Evolutionary conservation across 2,797 vertebrate species (phyloP).

Genomic region (Pelodytes ibericus): DNA sequence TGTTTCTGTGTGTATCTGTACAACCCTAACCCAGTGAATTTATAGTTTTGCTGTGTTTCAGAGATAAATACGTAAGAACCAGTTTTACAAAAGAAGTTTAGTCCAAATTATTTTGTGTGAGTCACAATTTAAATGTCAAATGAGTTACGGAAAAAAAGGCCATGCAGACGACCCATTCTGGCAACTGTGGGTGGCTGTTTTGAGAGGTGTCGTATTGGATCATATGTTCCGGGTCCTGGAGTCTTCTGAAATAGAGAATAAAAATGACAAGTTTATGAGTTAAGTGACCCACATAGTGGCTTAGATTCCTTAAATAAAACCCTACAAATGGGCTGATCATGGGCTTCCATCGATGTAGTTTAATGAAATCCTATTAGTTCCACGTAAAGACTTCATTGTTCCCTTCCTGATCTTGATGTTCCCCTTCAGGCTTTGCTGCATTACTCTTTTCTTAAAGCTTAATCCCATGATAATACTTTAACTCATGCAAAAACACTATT

Average conservation of each 20-base stretch:
- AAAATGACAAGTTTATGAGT: conserved; percentile 14
- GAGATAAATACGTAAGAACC: not conserved
- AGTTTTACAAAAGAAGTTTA: conserved; percentile 19
- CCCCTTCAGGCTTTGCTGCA: conserved; percentile 11
- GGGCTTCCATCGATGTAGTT: conserved; percentile 1
- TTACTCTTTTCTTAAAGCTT: not conserved
- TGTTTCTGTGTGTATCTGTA: no score
- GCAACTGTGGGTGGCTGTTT: conserved; percentile 57
- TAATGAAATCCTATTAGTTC: conserved; percentile 22
- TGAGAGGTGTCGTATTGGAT: conserved; percentile 63
- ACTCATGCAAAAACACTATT: not conserved
- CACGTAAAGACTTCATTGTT: conserved; percentile 11
- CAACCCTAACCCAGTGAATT: not conserved
- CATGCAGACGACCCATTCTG: conserved; percentile 62
- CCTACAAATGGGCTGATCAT: conserved; percentile 18
- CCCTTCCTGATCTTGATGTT: conserved; percentile 13
- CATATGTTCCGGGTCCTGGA: conserved; percentile 73
- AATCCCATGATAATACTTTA: conserved; percentile 15
- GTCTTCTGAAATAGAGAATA: conserved; percentile 68
- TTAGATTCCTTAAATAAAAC: not conserved
- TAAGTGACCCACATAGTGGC: not conserved
- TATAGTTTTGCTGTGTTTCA: conserved; percentile 6
- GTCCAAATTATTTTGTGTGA: conserved; percentile 26
- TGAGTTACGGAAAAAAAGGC: conserved; percentile 71
- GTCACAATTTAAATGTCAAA: conserved; percentile 65